A percentile compares a stretch with the other conserved stretches of the same genome.
Evolutionary conservation across 2,888 invertebrate genomes (phyloP).

Genomic region (Cancer borealis): DNA sequence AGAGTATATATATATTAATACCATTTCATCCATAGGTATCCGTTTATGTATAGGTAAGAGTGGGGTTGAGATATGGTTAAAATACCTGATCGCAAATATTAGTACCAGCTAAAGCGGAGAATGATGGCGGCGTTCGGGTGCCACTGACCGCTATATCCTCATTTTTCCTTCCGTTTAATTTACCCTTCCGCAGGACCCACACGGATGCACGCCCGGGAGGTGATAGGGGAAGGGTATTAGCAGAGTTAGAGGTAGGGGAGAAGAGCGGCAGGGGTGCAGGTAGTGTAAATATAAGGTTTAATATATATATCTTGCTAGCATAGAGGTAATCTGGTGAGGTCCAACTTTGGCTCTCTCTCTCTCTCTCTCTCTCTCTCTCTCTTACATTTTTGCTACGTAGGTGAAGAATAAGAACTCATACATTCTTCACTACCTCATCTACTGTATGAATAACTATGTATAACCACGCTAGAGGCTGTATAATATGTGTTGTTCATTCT

Average conservation of each 20-base stretch:
- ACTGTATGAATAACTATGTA: not conserved
- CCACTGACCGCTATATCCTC: not conserved
- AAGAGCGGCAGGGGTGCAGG: not conserved
- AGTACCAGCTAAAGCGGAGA: not conserved
- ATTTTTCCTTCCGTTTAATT: not conserved
- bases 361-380: conserved; percentile 24
- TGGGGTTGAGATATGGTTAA: not conserved
- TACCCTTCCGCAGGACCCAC: not conserved
- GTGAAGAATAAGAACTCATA: not conserved
- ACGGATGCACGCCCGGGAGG: not conserved
- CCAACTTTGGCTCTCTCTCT: not conserved
- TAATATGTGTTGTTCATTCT: not conserved
- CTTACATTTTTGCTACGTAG: conserved; percentile 29
- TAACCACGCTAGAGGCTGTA: not conserved
- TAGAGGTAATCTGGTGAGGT: not conserved
- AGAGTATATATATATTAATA: not conserved
- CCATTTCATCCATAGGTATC: not conserved
- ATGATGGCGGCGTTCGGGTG: not conserved
- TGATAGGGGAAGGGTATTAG: not conserved
- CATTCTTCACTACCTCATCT: not conserved
- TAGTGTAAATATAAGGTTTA: not conserved
- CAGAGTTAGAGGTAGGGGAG: not conserved
- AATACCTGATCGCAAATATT: not conserved
- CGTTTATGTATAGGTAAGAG: not conserved
- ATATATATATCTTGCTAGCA: not conserved